Conservation (phyloP, 2,113 vertebrate genomes). For the Zeus faber region DNA sequence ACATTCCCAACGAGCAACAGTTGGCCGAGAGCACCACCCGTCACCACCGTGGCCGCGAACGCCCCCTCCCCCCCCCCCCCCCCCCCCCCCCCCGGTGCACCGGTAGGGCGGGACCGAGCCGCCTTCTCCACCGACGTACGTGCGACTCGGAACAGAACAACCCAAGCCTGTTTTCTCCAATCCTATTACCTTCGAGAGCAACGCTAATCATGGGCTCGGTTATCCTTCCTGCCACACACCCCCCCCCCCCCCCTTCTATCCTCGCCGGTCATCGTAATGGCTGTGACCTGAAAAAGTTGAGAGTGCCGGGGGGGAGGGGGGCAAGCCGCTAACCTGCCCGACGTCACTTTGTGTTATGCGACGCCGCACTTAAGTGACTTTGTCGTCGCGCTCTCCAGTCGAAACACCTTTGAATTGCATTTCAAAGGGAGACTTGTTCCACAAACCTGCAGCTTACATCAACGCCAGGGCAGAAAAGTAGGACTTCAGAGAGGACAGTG, state of each 20-base stretch:
- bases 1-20: slow-evolving; percentile 55
- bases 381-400: slow-evolving; percentile 24
- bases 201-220: slow-evolving; percentile 59
- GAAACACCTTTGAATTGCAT: slow-evolving; percentile 30
- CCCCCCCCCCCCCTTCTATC: slow-evolving; percentile 21
- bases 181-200: slow-evolving; percentile 68
- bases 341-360: slow-evolving; percentile 6
- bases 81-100: slow-evolving; percentile 21
- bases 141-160: slow-evolving; percentile 39
- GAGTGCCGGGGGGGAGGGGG: slow-evolving; percentile 23
- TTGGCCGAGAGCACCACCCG: slow-evolving; percentile 51
- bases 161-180: slow-evolving; percentile 68
- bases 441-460: slow-evolving; percentile 45
- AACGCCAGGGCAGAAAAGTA: no score
- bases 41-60: slow-evolving; percentile 39
- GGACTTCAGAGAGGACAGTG: no score
- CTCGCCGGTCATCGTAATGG: slow-evolving; percentile 34
- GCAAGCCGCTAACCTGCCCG: slow-evolving; percentile 18
- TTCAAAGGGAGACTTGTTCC: slow-evolving; percentile 56
- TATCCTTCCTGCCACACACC: slow-evolving; percentile 26
- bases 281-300: slow-evolving; percentile 46
- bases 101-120: slow-evolving; percentile 37
- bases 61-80: no score
- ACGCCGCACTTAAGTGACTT: slow-evolving; percentile 18
- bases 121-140: slow-evolving; percentile 29